phyloP scores from a whole-genome alignment of 2,888 invertebrate species.

The Plemyria rubiginata region DNA sequence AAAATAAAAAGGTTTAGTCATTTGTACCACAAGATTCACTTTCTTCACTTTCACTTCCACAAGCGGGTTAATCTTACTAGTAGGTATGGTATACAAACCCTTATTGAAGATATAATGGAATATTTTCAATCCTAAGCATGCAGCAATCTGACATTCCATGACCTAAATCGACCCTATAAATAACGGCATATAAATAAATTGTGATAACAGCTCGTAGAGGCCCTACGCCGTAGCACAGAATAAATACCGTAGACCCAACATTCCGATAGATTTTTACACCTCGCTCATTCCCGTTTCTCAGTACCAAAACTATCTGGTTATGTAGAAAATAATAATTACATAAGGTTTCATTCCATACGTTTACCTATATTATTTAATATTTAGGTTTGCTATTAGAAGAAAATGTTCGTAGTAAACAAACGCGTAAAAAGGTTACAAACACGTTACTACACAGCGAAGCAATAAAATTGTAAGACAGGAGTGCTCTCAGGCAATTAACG shows the following conservation, averaged over 20 bases:
- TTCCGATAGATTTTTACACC: slow-evolving; percentile 2
- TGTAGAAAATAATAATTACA: no score
- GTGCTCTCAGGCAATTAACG: slow-evolving; percentile 39
- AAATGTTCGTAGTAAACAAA: background rate
- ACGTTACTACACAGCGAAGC: slow-evolving; percentile 29
- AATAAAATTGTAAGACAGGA: slow-evolving; percentile 35
- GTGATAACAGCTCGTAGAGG: slow-evolving; percentile 3
- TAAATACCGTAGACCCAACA: slow-evolving; percentile 5
- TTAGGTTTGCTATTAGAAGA: no score
- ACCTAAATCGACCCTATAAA: background rate
- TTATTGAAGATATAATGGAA: background rate
- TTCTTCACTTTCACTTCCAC: no score
- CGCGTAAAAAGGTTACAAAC: slow-evolving; percentile 21
- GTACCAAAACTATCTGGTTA: no score
- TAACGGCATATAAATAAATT: background rate
- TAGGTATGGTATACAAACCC: background rate
- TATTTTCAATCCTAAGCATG: background rate
- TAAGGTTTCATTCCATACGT: no score
- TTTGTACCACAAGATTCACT: no score
- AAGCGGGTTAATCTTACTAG: no score
- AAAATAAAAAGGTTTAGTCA: no score
- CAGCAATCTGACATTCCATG: background rate
- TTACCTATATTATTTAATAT: no score
- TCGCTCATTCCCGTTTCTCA: background rate
- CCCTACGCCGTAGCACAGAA: slow-evolving; percentile 5